phyloP scores from a whole-genome alignment of 2,113 vertebrate genomes.

The Psettodes erumei region DNA sequence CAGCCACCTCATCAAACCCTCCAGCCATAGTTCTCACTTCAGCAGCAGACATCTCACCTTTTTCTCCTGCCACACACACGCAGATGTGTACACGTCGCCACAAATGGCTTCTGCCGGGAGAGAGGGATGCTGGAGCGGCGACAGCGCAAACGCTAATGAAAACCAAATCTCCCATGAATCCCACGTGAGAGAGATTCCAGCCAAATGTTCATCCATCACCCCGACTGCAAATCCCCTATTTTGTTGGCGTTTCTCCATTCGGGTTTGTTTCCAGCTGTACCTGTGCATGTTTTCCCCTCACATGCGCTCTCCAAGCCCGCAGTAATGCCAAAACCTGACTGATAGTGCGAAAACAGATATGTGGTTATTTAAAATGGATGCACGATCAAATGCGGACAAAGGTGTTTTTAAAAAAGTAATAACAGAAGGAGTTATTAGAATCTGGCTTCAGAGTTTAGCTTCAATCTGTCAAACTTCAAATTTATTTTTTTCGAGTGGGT shows the following conservation, averaged over 20 bases:
- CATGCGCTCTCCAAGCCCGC: slow-evolving; percentile 15
- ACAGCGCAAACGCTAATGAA: slow-evolving; percentile 54
- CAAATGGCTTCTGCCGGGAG: slow-evolving; percentile 26
- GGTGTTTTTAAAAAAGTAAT: slow-evolving; percentile 14
- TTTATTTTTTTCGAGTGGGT: background rate
- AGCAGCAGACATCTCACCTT: slow-evolving; percentile 17
- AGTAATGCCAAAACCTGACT: slow-evolving; percentile 21
- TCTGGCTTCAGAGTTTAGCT: background rate
- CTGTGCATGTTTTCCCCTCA: slow-evolving; percentile 19
- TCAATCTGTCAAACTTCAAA: slow-evolving; percentile 3
- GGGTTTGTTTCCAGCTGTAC: slow-evolving; percentile 44
- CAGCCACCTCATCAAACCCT: slow-evolving; percentile 52
- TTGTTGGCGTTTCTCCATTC: slow-evolving; percentile 40
- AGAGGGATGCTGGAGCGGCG: background rate
- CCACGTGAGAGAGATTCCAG: slow-evolving; percentile 26
- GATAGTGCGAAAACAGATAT: background rate
- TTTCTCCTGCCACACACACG: slow-evolving; percentile 3
- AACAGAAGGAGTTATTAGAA: background rate
- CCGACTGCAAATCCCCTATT: slow-evolving; percentile 43
- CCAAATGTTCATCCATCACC: slow-evolving; percentile 40
- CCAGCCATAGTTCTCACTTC: slow-evolving; percentile 20
- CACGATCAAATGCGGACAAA: background rate
- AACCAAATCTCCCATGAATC: slow-evolving; percentile 57
- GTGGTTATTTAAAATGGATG: background rate
- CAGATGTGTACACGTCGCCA: slow-evolving; percentile 26